Evolutionary conservation across 2,797 vertebrate genomes (phyloP).

Genomic region (Danio tinwini): DNA sequence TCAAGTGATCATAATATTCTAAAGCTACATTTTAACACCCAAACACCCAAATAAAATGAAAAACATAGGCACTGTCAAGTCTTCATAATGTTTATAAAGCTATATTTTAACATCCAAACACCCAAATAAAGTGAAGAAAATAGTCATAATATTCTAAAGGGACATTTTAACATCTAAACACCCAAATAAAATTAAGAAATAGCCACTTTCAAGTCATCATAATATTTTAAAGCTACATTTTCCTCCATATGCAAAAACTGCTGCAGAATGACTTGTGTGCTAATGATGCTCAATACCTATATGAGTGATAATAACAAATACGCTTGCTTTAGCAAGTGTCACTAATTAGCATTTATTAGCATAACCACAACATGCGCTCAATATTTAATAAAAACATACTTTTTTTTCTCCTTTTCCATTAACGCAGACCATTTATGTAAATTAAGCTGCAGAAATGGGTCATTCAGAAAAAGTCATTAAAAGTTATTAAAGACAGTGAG

Average conservation of each 20-base stretch:
- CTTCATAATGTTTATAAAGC: too few species aligned
- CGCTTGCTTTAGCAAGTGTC: not conserved
- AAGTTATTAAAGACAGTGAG: constrained; percentile 24
- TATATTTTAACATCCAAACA: too few species aligned
- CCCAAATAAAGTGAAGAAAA: too few species aligned
- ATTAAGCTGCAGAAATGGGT: constrained; percentile 22
- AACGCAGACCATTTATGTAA: constrained; percentile 15
- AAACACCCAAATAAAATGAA: too few species aligned
- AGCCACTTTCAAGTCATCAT: too few species aligned
- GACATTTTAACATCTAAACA: too few species aligned
- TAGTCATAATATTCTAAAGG: too few species aligned
- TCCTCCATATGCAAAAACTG: not conserved
- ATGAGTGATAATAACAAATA: not conserved
- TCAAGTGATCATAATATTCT: too few species aligned
- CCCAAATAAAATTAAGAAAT: too few species aligned
- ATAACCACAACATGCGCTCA: not conserved
- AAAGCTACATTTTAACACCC: too few species aligned
- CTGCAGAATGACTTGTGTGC: not conserved
- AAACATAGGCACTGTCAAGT: too few species aligned
- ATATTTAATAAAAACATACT: constrained; percentile 18
- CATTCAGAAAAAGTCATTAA: constrained; percentile 23
- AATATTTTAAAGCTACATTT: too few species aligned
- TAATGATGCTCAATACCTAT: not conserved
- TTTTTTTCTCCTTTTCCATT: not conserved
- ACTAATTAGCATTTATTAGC: not conserved